Conservation (phyloP, 2,888 invertebrate genomes). For the Sinhomidia bicolor region DNA sequence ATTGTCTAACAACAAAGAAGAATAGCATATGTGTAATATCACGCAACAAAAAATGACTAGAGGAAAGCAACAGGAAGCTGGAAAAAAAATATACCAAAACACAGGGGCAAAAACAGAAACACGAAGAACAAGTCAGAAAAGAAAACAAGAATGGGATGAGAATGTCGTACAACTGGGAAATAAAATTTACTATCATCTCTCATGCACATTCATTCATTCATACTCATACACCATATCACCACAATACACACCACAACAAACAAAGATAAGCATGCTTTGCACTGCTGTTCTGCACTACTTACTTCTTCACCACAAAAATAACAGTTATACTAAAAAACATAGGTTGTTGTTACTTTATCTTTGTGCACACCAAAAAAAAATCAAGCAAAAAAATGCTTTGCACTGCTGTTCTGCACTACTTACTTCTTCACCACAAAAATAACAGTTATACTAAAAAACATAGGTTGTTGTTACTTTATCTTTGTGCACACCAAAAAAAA, state of each 20-base stretch:
- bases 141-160: not conserved
- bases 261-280: not conserved
- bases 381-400: not conserved
- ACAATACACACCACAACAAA: not conserved
- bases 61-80: not conserved
- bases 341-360: not conserved
- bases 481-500: not conserved
- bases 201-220: not conserved
- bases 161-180: not conserved
- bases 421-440: no score
- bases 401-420: not conserved
- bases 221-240: not conserved
- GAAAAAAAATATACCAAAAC: not conserved
- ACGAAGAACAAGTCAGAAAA: no score
- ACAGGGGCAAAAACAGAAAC: not conserved
- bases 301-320: no score
- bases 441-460: not conserved
- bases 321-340: not conserved
- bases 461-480: not conserved
- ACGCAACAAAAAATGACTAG: not conserved
- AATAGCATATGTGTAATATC: not conserved
- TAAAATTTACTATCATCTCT: not conserved
- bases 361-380: no score
- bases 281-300: not conserved
- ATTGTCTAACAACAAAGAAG: no score